Conservation (phyloP, 2,113 vertebrate species). For the Sardina pilchardus region DNA sequence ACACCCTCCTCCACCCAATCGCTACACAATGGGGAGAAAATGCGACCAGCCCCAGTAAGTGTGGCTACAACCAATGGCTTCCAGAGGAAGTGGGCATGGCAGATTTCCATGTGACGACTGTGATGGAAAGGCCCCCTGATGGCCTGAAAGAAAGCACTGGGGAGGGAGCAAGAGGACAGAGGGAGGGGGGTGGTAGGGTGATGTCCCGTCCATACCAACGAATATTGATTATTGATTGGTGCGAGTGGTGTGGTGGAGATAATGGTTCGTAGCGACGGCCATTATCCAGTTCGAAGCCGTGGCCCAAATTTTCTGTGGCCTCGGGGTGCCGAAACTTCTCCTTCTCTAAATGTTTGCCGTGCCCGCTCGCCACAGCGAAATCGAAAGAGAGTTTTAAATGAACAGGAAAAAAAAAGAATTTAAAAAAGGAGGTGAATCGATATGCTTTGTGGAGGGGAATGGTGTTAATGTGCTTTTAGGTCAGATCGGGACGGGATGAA, state of each 20-base stretch:
- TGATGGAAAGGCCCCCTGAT: neutral
- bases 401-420: neutral
- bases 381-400: neutral
- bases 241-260: neutral
- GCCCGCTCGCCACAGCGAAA: neutral
- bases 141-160: neutral
- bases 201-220: neutral
- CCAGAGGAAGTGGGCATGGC: neutral
- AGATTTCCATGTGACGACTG: neutral
- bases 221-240: neutral
- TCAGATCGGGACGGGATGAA: neutral
- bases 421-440: neutral
- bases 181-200: too few species aligned
- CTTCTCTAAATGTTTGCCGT: neutral
- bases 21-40: neutral
- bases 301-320: constrained; percentile 3
- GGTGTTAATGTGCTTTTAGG: constrained; percentile 15
- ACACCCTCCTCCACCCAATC: neutral
- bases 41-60: neutral
- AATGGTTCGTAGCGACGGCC: neutral
- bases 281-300: neutral
- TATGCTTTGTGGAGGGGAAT: neutral
- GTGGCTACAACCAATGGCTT: neutral
- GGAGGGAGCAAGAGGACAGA: too few species aligned
- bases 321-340: neutral